Conservation (phyloP, 2,888 invertebrate species). For the Andrena minutula region DNA sequence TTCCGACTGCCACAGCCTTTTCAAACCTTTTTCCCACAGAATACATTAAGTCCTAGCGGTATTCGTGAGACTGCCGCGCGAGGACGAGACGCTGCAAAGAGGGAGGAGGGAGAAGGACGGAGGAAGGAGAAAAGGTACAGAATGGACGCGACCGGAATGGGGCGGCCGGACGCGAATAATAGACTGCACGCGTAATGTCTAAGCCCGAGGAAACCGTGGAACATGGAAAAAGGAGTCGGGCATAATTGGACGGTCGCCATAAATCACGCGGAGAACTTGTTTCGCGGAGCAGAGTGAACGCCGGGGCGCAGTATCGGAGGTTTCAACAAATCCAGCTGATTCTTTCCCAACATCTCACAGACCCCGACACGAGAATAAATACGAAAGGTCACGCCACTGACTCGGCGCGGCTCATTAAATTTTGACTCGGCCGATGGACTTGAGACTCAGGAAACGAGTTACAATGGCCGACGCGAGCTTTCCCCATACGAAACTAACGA, state of each 20-base stretch:
- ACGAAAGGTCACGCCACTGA: slow-evolving; percentile 19
- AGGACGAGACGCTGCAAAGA: slow-evolving; percentile 29
- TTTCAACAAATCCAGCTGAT: not conserved
- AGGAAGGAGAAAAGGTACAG: slow-evolving; percentile 51
- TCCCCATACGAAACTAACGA: slow-evolving; percentile 6
- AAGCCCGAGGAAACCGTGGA: slow-evolving; percentile 26
- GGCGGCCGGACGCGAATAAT: slow-evolving; percentile 53
- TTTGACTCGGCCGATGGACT: slow-evolving; percentile 38
- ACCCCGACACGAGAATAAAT: not conserved
- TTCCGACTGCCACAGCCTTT: slow-evolving; percentile 6
- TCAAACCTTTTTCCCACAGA: slow-evolving; percentile 47
- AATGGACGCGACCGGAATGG: slow-evolving; percentile 60
- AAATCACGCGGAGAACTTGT: not conserved
- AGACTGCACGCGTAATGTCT: slow-evolving; percentile 49
- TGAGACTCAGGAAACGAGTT: slow-evolving; percentile 44
- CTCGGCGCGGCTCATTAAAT: slow-evolving; percentile 25
- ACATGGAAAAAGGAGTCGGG: slow-evolving; percentile 23
- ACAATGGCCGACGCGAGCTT: slow-evolving; percentile 23
- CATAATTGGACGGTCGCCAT: slow-evolving; percentile 22
- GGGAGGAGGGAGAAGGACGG: slow-evolving; percentile 12
- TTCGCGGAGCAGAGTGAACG: not conserved
- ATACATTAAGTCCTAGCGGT: slow-evolving; percentile 46
- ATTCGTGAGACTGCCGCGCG: slow-evolving; percentile 37
- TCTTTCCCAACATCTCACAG: not conserved
- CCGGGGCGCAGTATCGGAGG: not conserved